A percentile compares a stretch with the other conserved stretches of the same genome.
Conservation (phyloP, 1,140 invertebrate species). For the Hyphantria cunea region DNA sequence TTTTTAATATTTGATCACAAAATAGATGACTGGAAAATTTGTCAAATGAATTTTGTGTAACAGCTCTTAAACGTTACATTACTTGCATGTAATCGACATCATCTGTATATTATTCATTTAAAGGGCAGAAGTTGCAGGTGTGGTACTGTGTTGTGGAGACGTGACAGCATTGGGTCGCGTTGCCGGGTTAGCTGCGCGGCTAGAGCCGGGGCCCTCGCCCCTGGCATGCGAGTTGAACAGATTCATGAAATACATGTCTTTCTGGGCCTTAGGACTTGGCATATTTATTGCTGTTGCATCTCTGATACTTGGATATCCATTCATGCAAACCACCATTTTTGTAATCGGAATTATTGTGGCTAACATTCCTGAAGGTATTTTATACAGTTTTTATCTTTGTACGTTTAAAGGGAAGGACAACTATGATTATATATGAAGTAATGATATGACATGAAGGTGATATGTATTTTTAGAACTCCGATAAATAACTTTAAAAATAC, state of each 20-base stretch:
- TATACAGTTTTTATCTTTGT: constrained; percentile 10
- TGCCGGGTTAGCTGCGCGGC: constrained; percentile 61
- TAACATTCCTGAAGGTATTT: constrained; percentile 70
- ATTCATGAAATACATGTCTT: constrained; percentile 66
- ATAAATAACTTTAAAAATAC: too few species aligned
- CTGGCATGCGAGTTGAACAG: constrained; percentile 54
- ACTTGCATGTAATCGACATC: too few species aligned
- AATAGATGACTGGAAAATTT: too few species aligned
- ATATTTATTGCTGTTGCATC: constrained; percentile 57
- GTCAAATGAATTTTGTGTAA: too few species aligned
- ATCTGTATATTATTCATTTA: too few species aligned
- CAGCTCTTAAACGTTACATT: too few species aligned
- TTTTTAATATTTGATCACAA: too few species aligned
- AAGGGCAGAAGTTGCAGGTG: constrained; percentile 38
- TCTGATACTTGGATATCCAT: constrained; percentile 60
- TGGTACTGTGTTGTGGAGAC: constrained; percentile 70
- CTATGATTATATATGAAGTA: too few species aligned
- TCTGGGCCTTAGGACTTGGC: constrained; percentile 60
- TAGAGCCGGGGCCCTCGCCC: constrained; percentile 64
- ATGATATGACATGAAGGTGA: too few species aligned
- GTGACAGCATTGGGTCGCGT: constrained; percentile 69
- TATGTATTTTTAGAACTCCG: too few species aligned
- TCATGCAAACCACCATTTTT: constrained; percentile 69
- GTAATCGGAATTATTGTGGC: constrained; percentile 73
- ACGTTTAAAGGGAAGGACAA: not conserved